These are phyloP conservation scores for Plectropomus leopardus DNA, from an alignment of 2,113 vertebrate species.

Conservation along the genomic window DNA sequence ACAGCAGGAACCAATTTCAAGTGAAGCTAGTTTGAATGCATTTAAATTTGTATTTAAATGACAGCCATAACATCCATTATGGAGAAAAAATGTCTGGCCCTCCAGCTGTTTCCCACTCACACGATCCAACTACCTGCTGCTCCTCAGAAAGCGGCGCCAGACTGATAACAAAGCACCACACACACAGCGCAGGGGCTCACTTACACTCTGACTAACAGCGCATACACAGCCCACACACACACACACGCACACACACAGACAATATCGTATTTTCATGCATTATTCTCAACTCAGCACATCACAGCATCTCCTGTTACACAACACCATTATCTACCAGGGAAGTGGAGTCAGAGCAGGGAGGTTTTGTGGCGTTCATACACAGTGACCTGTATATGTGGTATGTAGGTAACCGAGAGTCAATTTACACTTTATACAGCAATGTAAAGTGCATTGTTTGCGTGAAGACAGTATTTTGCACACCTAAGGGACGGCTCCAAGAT, in stretches of 20 bases:
- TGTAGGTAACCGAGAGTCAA: conserved; percentile 11
- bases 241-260: conserved; percentile 10
- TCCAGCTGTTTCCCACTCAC: conserved; percentile 35
- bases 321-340: conserved; percentile 43
- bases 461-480: neutral
- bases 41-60: conserved; percentile 42
- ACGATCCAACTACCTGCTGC: conserved; percentile 14
- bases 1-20: conserved; percentile 6
- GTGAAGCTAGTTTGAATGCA: conserved; percentile 25
- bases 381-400: conserved; percentile 25
- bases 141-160: conserved; percentile 12
- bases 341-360: conserved; percentile 3
- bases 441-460: neutral
- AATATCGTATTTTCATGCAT: conserved; percentile 54
- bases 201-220: conserved; percentile 5
- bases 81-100: conserved; percentile 18
- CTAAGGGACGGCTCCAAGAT: neutral
- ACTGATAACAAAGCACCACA: conserved; percentile 23
- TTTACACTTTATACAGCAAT: conserved; percentile 29
- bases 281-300: conserved; percentile 31
- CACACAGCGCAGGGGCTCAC: neutral
- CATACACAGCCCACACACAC: neutral
- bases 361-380: neutral
- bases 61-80: neutral
- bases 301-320: conserved; percentile 49